phyloP scores from a whole-genome alignment of 2,888 invertebrate species.

The Amblyjoppa fuscipennis region DNA sequence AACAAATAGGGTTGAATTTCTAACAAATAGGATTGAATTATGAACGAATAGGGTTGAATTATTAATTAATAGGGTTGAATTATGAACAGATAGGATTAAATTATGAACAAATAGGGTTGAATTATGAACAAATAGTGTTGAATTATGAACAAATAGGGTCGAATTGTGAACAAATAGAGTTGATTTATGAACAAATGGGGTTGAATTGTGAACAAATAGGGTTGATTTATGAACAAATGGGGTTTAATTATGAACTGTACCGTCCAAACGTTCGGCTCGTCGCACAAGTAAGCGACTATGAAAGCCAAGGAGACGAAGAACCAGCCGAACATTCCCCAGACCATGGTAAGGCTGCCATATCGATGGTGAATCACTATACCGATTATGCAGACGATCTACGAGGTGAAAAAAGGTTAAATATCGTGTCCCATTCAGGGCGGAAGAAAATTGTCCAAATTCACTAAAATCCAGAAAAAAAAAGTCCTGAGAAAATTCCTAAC shows the following conservation, averaged over 20 bases:
- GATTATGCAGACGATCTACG: conserved; percentile 61
- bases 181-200: background rate
- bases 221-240: background rate
- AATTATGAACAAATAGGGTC: background rate
- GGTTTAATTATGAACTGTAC: conserved; percentile 45
- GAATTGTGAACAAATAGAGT: background rate
- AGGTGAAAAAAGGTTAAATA: background rate
- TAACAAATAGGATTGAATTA: background rate
- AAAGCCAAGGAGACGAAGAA: conserved; percentile 64
- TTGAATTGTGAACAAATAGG: background rate
- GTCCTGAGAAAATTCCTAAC: too few species aligned
- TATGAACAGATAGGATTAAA: background rate
- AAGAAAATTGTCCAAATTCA: conserved; percentile 10
- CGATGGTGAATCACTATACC: conserved; percentile 51
- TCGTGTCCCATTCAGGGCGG: background rate
- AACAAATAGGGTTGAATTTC: background rate
- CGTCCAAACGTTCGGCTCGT: conserved; percentile 68
- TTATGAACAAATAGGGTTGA: background rate
- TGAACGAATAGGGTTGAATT: background rate
- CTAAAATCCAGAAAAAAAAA: background rate
- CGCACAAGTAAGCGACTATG: conserved; percentile 68
- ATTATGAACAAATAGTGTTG: background rate
- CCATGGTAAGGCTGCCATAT: conserved; percentile 20
- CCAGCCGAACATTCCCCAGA: conserved; percentile 71
- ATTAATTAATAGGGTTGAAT: background rate